A percentile compares a stretch with the other conserved stretches of the same genome.
Conservation (phyloP, 2,888 invertebrate genomes). For the Polyommatus icarus region DNA sequence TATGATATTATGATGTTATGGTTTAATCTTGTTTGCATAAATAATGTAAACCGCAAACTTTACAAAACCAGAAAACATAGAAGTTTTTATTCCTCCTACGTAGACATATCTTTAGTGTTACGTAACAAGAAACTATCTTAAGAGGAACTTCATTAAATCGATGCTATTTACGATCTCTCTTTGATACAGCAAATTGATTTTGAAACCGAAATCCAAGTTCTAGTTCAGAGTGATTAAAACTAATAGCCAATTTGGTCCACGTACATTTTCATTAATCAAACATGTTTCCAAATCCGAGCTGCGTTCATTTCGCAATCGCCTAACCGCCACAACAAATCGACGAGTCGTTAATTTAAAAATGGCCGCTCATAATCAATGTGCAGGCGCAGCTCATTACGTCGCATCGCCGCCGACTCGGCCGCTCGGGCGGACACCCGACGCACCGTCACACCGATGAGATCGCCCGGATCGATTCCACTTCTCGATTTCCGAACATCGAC, state of each 20-base stretch:
- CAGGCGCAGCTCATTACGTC: slow-evolving; percentile 73
- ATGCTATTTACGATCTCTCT: slow-evolving; percentile 9
- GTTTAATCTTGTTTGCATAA: background rate
- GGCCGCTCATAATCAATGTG: slow-evolving; percentile 58
- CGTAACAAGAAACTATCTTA: slow-evolving; percentile 10
- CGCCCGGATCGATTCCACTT: slow-evolving; percentile 60
- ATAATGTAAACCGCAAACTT: no score
- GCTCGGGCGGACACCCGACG: slow-evolving; percentile 65
- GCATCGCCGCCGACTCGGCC: slow-evolving; percentile 64
- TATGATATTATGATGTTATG: background rate
- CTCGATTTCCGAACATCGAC: slow-evolving; percentile 46
- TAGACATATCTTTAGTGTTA: no score
- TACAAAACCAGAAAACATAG: background rate
- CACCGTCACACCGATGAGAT: slow-evolving; percentile 61
- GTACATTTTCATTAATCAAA: slow-evolving; percentile 33
- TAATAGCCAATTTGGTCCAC: slow-evolving; percentile 31
- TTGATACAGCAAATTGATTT: slow-evolving; percentile 19
- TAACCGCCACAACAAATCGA: slow-evolving; percentile 44
- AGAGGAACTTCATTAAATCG: background rate
- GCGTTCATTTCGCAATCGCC: slow-evolving; percentile 41
- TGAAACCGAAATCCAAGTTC: slow-evolving; percentile 5
- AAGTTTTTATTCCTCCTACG: background rate
- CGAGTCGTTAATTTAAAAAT: slow-evolving; percentile 68
- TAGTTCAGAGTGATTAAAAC: slow-evolving; percentile 31
- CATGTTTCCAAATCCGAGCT: slow-evolving; percentile 30